Evolutionary conservation across 2,888 invertebrate species (phyloP).

Genomic region (Drosophila neonasuta): DNA sequence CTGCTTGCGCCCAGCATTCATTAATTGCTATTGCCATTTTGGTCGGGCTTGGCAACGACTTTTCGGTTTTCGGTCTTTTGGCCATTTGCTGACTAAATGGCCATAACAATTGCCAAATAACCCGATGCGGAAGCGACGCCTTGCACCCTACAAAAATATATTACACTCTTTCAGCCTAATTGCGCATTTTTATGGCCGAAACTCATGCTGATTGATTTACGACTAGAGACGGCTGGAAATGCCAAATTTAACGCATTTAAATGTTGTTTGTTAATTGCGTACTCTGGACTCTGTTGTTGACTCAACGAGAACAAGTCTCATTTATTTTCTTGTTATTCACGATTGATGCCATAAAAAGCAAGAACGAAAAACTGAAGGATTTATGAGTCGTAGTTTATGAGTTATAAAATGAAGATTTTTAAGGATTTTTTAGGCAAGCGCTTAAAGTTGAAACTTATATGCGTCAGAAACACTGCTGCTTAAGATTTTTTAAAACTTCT

Average conservation of each 20-base stretch:
- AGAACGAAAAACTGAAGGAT: neutral
- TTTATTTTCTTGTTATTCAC: neutral
- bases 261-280: conserved; percentile 1
- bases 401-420: neutral
- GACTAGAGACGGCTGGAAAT: conserved; percentile 17
- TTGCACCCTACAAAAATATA: conserved; percentile 11
- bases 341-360: neutral
- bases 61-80: conserved; percentile 15
- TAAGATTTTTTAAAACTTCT: neutral
- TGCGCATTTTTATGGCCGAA: conserved; percentile 13
- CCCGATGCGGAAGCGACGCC: conserved; percentile 42
- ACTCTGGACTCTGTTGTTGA: neutral
- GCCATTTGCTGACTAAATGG: conserved; percentile 43
- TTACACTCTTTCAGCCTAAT: conserved; percentile 12
- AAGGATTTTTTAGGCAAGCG: neutral
- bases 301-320: neutral
- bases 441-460: neutral
- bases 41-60: conserved; percentile 43
- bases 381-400: neutral
- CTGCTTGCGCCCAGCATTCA: conserved; percentile 49
- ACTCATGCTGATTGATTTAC: conserved; percentile 44
- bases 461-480: neutral
- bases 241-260: conserved; percentile 23
- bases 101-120: conserved; percentile 42
- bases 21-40: conserved; percentile 72